Conservation (phyloP, 35 echinoderm and acorn worm genomes). For the Acanthaster planci region DNA sequence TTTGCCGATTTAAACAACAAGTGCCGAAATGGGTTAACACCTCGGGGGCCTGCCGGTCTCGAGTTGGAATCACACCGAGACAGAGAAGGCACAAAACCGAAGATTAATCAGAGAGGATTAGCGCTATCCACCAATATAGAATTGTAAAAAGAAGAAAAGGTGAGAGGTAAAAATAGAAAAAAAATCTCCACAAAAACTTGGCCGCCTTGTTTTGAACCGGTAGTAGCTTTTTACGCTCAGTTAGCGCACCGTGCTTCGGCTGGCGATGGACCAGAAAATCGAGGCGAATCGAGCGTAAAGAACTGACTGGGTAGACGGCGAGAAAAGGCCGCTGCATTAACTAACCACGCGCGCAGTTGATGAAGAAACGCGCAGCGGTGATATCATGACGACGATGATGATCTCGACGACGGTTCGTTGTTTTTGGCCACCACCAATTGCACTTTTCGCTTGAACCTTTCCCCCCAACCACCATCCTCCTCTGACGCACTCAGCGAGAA, state of each 20-base stretch:
- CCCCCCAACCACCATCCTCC: no score
- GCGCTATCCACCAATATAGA: no score
- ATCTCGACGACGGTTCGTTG: no score
- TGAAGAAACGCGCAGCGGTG: no score
- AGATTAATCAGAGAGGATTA: no score
- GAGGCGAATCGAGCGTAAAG: constrained; percentile 8
- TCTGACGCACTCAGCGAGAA: no score
- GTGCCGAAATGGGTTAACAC: constrained; percentile 14
- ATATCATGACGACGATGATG: no score
- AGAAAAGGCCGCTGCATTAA: constrained; percentile 18
- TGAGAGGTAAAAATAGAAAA: constrained; percentile 7
- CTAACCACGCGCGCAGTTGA: not conserved
- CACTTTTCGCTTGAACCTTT: no score
- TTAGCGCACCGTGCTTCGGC: constrained; percentile 16
- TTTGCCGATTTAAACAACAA: not conserved
- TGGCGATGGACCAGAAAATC: constrained; percentile 27
- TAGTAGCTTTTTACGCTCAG: constrained; percentile 29
- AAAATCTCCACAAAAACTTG: not conserved
- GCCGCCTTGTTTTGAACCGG: not conserved
- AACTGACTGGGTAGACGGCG: not conserved
- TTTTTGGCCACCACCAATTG: no score
- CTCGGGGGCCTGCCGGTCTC: not conserved
- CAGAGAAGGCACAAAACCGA: no score
- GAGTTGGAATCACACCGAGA: no score
- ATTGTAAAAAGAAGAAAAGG: not conserved